Base-by-base conservation (phyloP, 1,140 invertebrate genomes). In the Pseudomyrmex flavicornis region DNA sequence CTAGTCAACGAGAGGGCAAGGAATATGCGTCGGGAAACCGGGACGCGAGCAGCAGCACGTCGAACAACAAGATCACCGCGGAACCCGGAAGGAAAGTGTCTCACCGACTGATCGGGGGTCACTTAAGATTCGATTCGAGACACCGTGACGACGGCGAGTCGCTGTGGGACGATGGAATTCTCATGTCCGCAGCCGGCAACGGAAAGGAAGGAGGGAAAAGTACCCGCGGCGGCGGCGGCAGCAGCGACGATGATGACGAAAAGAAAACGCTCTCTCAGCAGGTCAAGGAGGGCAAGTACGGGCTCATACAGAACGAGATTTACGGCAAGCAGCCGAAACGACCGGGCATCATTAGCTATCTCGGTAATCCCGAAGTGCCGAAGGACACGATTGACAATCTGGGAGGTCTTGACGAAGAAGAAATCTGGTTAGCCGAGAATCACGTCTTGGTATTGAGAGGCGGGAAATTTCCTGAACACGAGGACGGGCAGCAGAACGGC, bases 341-440 rank as follows among this genome's bases (percentile, higher is more conserved):
- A 59, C 97, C 97, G 0, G 97, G 97, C 0, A 96, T 98, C 17
- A 94, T 98, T 5, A 98, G 97, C 89, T 98, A 98, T 90, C 95
- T 95, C 15, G 93, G 95, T 0, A 98, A 98, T 90, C 95, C 96
- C 0, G 97, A 98, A 89, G 97, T 97, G 2, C 96, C 97, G 0
- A 96, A 96, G 88, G 97, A 98, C 91, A 97, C 96, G 75, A 95
- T 96, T 1, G 95, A 97, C 74, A 98, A 96, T 92, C 95, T 97
- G 2, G 98, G 97, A 12, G 98, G 98, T 13, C 93, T 98, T 0
- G 96, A 97, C 86, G 96, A 97, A 86, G 96, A 98, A 61, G 97
- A 98, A 84, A 98, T 98, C 85, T 98, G 97, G 97, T 93, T 98
- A 61, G 97, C 97, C 0, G 98, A 98, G 90, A 97, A 98, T 90